Evolutionary conservation across 2,797 vertebrate genomes (phyloP).

Genomic region (Tragelaphus oryx): DNA sequence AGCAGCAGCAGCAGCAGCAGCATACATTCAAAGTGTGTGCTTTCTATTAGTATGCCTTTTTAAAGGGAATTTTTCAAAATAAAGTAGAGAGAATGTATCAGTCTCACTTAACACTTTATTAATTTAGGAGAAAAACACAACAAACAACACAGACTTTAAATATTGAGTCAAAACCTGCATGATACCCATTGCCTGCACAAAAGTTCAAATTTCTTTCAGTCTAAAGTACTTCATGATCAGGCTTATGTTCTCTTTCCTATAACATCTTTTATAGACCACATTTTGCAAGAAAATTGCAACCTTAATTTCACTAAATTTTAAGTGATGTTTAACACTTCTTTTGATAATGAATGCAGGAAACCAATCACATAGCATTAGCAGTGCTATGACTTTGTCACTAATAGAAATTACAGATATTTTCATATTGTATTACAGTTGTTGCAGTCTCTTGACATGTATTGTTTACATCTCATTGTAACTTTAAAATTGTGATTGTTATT

Average conservation of each 20-base stretch:
- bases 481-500: neutral
- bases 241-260: conserved; percentile 1
- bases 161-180: neutral
- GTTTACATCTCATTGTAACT: neutral
- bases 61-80: neutral
- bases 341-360: neutral
- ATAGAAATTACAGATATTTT: neutral
- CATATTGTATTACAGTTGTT: neutral
- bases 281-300: neutral
- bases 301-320: neutral
- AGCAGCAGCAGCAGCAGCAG: too few relatives aligned
- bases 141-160: neutral
- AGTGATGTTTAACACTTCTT: neutral
- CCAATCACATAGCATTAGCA: neutral
- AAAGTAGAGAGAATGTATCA: too few relatives aligned
- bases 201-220: neutral
- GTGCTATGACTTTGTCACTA: neutral
- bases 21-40: neutral
- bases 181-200: neutral
- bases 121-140: neutral
- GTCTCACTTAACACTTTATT: neutral
- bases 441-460: neutral
- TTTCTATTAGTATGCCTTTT: neutral
- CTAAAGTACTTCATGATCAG: neutral
- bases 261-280: neutral